These are phyloP conservation scores for Nemotelus pantherinus DNA, from an alignment of 2,888 invertebrate genomes.

Conservation along the genomic window DNA sequence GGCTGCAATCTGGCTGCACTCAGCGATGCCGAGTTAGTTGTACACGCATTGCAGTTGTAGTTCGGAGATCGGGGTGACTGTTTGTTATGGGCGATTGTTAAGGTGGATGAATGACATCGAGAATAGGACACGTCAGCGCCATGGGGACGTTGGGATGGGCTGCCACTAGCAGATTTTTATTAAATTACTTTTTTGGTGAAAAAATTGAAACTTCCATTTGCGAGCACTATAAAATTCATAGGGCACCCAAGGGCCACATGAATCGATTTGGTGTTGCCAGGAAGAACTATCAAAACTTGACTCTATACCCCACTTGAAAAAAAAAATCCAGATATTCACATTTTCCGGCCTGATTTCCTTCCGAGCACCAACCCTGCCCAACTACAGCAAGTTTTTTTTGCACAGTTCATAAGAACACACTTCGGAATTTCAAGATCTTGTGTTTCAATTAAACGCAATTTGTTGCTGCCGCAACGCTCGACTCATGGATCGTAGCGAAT, in stretches of 20 bases:
- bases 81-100: not conserved
- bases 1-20: not conserved
- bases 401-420: slow-evolving; percentile 1
- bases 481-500: slow-evolving; percentile 49
- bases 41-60: not conserved
- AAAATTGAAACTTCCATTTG: no score
- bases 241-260: no score
- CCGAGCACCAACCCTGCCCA: not conserved
- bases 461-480: slow-evolving; percentile 46
- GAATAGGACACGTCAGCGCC: slow-evolving; percentile 20
- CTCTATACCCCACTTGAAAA: no score
- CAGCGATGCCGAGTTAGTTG: not conserved
- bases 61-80: slow-evolving; percentile 5
- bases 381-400: not conserved
- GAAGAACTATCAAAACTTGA: no score
- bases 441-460: slow-evolving; percentile 52
- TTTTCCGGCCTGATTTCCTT: no score
- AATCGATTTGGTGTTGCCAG: no score
- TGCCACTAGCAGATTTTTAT: no score
- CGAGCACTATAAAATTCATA: no score
- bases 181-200: no score
- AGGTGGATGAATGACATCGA: slow-evolving; percentile 9
- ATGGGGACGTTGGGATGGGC: not conserved
- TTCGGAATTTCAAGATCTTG: slow-evolving; percentile 49
- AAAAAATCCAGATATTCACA: no score